Conservation (phyloP, 2,888 invertebrate genomes). For the Leptothorax acervorum region DNA sequence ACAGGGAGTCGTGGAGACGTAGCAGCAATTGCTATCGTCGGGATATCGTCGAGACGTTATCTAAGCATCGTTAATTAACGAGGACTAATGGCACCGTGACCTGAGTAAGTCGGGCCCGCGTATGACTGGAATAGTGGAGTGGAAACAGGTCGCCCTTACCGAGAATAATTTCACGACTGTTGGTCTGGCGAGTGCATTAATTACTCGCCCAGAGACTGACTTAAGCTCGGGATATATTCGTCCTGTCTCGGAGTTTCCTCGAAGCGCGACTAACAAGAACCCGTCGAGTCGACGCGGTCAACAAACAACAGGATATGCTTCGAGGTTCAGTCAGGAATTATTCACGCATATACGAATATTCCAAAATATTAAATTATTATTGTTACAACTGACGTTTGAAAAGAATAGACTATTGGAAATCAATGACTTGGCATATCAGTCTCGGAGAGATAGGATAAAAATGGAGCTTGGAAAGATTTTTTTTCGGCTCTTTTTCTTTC, state of each 20-base stretch:
- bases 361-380: not conserved
- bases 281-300: conserved; percentile 7
- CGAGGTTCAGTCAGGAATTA: not conserved
- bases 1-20: not conserved
- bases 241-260: not conserved
- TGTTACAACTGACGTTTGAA: not conserved
- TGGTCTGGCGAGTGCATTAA: conserved; percentile 59
- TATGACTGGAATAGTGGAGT: conserved; percentile 18
- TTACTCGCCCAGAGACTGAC: conserved; percentile 40
- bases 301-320: not conserved
- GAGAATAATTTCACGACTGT: conserved; percentile 45
- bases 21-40: not conserved
- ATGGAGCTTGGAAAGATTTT: not conserved
- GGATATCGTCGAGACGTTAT: conserved; percentile 17
- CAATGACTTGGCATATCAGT: not conserved
- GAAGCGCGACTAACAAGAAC: not conserved
- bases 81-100: conserved; percentile 47
- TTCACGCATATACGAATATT: not conserved
- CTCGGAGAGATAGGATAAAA: not conserved
- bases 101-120: conserved; percentile 49
- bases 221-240: conserved; percentile 34
- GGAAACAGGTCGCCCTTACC: conserved; percentile 57
- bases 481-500: not conserved
- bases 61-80: conserved; percentile 63
- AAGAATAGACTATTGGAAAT: not conserved